Evolutionary conservation across 1,140 invertebrate genomes (phyloP).

Genomic region (Mya arenaria): DNA sequence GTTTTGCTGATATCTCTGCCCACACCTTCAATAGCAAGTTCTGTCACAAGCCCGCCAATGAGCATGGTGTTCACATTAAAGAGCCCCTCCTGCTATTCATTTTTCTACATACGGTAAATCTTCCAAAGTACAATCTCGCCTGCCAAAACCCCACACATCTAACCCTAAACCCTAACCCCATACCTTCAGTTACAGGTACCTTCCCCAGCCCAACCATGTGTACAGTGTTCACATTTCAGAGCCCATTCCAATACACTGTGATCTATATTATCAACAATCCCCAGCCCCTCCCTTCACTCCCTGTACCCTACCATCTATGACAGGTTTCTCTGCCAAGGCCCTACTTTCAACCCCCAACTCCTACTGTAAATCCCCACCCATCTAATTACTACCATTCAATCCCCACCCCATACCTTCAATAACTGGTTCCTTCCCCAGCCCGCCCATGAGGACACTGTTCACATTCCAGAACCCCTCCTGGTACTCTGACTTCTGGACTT

Average conservation of each 20-base stretch:
- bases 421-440: conserved; percentile 78
- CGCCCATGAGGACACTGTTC: conserved; percentile 79
- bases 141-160: too few species aligned
- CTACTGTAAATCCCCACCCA: too few species aligned
- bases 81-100: background rate
- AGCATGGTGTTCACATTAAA: background rate
- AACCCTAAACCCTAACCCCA: too few species aligned
- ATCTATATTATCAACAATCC: conserved; percentile 72
- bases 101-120: too few species aligned
- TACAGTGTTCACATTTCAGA: conserved; percentile 80
- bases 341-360: too few species aligned
- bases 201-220: conserved; percentile 79
- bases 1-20: too few species aligned
- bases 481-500: conserved; percentile 74
- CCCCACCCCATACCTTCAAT: conserved; percentile 72
- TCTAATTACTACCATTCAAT: too few species aligned
- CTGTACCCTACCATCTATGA: too few species aligned
- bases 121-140: too few species aligned
- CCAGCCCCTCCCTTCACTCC: conserved; percentile 71
- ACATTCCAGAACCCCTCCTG: conserved; percentile 80
- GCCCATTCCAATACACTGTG: conserved; percentile 75
- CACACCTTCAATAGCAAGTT: background rate
- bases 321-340: too few species aligned
- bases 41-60: background rate
- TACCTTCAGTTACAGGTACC: conserved; percentile 76